Base-by-base conservation (phyloP, 2,888 invertebrate genomes). In the Linhomoeus sp. region DNA sequence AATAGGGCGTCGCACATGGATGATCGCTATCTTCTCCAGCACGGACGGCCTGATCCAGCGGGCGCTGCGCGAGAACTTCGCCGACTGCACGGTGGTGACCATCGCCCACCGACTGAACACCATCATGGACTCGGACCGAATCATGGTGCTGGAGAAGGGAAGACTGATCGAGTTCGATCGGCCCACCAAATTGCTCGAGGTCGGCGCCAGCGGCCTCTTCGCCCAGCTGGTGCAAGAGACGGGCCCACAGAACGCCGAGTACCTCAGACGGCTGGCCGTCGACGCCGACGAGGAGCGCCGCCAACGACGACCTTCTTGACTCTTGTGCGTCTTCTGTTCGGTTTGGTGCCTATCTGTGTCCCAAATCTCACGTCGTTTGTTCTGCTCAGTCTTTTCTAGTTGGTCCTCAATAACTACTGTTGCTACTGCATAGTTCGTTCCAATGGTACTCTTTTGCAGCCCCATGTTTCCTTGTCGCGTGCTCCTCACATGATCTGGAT, bases 101-200 rank as follows among this genome's bases (percentile, higher is more conserved):
- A 83, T 88, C 35, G 87, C 87, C 3, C 87, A 88, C 68, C 75
- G 88, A 39, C 72, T 90, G 26, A 79, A 87, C 64, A 88, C 87
- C 1, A 81, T 88, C 52, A 86, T 88, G 79, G 87, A 88, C 67
- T 83, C 82, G 0, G 83, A 86, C 69, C 75, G 79, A 50, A 79
- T 86, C 20, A 72, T 87, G 62, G 85, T 87, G 1, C 79, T 88
- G 77, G 81, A 84, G 60, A 74, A 76, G 7, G 88, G 88, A 1
- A 66, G 70, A 74, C 81, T 48, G 76, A 73, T 49, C 49, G 86
- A 88, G 65, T 76, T 78, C 41, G 82, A 79, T 12, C 77, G 79
- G 58, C 85, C 88, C 0, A 75, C 75, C 61, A 70, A 75, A 55
- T 61, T 73, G 2, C 58, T 72, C 20, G 38, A 60, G 60, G 9